These are phyloP conservation scores for Spea bombifrons DNA, from an alignment of 2,113 vertebrate species.

Conservation along the genomic window DNA sequence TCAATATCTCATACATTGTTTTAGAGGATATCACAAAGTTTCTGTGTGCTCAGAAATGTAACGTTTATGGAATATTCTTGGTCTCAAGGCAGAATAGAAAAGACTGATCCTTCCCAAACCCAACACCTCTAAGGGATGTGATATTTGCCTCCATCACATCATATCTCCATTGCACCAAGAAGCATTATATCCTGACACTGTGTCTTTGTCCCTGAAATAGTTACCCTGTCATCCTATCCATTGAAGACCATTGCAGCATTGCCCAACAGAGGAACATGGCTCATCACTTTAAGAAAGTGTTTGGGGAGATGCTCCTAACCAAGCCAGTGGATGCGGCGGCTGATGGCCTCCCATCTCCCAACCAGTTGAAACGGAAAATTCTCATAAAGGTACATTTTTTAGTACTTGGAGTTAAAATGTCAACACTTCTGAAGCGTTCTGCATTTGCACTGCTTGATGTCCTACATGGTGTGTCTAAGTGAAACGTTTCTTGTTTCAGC, in stretches of 20 bases:
- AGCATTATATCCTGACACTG: too few relatives aligned
- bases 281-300: slow-evolving; percentile 87
- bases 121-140: too few relatives aligned
- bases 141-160: too few relatives aligned
- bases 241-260: slow-evolving; percentile 98
- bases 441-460: not conserved
- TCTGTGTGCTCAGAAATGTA: too few relatives aligned
- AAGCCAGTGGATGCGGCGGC: slow-evolving; percentile 91
- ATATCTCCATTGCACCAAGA: too few relatives aligned
- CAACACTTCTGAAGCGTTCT: too few relatives aligned
- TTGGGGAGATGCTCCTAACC: slow-evolving; percentile 92
- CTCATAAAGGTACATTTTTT: slow-evolving; percentile 84
- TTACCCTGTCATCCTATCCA: slow-evolving; percentile 91
- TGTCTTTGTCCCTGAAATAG: slow-evolving; percentile 55
- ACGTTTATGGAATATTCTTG: too few relatives aligned
- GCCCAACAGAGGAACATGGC: slow-evolving; percentile 98
- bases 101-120: too few relatives aligned
- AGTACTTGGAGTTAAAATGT: too few relatives aligned
- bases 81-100: too few relatives aligned
- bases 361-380: slow-evolving; percentile 94
- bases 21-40: too few relatives aligned
- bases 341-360: slow-evolving; percentile 91
- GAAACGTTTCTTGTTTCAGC: slow-evolving; percentile 61
- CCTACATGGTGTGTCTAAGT: not conserved
- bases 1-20: too few relatives aligned